Percentiles rank a stretch among this genome's conserved stretches.
These are phyloP conservation scores for Xenus cinereus DNA, from an alignment of 2,113 vertebrate genomes.

Conservation along the genomic window DNA sequence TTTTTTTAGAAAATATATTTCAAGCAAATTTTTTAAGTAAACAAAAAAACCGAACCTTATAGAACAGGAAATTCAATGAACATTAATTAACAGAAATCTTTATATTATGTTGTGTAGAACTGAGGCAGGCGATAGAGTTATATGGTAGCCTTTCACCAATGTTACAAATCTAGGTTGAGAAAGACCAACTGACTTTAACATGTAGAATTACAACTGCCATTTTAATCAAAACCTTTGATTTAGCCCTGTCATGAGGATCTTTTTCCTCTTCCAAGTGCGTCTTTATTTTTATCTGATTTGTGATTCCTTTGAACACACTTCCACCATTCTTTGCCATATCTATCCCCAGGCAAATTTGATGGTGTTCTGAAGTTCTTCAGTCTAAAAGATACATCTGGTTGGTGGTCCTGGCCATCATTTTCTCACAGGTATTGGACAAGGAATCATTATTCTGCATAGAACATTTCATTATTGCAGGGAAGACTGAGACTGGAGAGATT, in stretches of 20 bases:
- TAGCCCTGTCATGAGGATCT: background rate
- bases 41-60: background rate
- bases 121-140: background rate
- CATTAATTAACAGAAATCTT: background rate
- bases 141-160: background rate
- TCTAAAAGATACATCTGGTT: background rate
- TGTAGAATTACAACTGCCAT: background rate
- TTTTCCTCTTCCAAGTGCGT: background rate
- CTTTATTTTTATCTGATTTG: background rate
- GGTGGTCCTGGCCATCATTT: background rate
- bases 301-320: background rate
- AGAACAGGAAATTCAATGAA: background rate
- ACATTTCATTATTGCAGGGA: background rate
- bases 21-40: background rate
- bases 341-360: background rate
- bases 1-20: background rate
- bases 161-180: background rate
- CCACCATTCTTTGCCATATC: background rate
- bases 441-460: background rate
- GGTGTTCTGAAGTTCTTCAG: background rate
- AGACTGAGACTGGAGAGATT: background rate
- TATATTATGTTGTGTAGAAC: background rate
- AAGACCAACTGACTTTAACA: background rate
- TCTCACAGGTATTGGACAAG: background rate
- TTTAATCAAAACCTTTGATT: background rate